phyloP scores from a whole-genome alignment of 2,888 invertebrate genomes.

The Leptinotarsa juncta region DNA sequence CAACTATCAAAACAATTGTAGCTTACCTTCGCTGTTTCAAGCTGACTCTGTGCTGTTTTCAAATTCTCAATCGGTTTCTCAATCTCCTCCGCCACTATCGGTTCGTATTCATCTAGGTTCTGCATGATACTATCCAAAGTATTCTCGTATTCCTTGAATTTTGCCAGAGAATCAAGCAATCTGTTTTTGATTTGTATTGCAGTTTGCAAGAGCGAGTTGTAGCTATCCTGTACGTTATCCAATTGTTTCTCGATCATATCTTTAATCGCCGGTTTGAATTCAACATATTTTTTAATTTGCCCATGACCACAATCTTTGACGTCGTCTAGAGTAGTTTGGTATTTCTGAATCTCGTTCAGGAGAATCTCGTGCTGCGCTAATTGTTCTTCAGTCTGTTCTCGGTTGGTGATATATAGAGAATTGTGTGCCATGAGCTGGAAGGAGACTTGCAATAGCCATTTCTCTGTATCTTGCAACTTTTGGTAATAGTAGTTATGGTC shows the following conservation, averaged over 20 bases:
- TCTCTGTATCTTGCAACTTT: conserved; percentile 92
- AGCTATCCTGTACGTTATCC: conserved; percentile 92
- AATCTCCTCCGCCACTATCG: conserved; percentile 78
- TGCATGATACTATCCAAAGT: conserved; percentile 86
- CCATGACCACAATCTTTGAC: conserved; percentile 85
- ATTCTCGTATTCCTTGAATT: conserved; percentile 94
- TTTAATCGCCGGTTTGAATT: conserved; percentile 78
- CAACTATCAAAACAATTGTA: conserved; percentile 30
- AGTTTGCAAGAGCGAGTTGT: conserved; percentile 88
- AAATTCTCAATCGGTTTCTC: conserved; percentile 81
- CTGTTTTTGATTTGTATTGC: conserved; percentile 92
- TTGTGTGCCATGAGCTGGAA: conserved; percentile 97
- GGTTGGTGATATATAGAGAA: conserved; percentile 89
- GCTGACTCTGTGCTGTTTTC: conserved; percentile 76
- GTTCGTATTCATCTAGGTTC: conserved; percentile 84
- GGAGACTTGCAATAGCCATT: conserved; percentile 94
- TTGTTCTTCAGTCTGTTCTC: conserved; percentile 91
- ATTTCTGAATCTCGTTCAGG: conserved; percentile 83
- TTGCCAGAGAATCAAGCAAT: conserved; percentile 86
- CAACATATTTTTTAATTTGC: conserved; percentile 84
- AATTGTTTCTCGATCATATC: conserved; percentile 86
- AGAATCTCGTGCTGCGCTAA: conserved; percentile 86
- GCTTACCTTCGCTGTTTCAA: conserved; percentile 81
- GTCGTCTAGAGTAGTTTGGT: conserved; percentile 83
- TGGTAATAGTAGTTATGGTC: conserved; percentile 90